phyloP scores from a whole-genome alignment of 2,113 vertebrate genomes.

The Tragelaphus scriptus region DNA sequence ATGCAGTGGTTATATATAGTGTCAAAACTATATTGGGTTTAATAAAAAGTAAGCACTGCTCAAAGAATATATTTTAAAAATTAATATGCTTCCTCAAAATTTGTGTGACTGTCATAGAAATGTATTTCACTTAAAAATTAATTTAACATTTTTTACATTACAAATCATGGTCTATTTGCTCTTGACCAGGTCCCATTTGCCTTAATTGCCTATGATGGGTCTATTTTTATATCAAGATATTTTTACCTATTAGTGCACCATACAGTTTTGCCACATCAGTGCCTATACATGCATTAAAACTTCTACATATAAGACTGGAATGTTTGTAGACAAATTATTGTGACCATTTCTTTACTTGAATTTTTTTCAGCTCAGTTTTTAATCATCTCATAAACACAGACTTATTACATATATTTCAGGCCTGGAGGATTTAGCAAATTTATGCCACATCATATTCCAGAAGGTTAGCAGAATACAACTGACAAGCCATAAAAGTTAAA shows the following conservation, averaged over 20 bases:
- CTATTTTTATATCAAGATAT: not conserved
- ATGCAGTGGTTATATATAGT: not conserved
- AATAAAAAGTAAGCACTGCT: not conserved
- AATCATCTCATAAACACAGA: not conserved
- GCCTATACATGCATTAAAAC: not conserved
- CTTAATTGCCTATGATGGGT: not conserved
- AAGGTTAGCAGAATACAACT: slow-evolving; percentile 71
- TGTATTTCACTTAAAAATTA: slow-evolving; percentile 12
- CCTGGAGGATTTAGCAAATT: slow-evolving; percentile 57
- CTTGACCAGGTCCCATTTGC: not conserved
- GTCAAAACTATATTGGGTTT: not conserved
- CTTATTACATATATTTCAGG: slow-evolving; percentile 63
- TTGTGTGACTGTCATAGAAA: not conserved
- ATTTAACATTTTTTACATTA: not conserved
- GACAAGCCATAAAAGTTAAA: slow-evolving; percentile 73
- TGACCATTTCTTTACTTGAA: not conserved
- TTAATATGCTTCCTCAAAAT: not conserved
- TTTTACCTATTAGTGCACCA: not conserved
- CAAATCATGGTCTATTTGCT: not conserved
- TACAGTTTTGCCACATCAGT: not conserved
- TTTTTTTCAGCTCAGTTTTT: slow-evolving; percentile 19
- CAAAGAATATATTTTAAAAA: not conserved
- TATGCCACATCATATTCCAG: slow-evolving; percentile 19
- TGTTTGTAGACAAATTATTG: not conserved
- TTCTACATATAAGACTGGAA: not conserved